Evolutionary conservation across 37 sponge, comb jelly and placozoan species (phyloP).

Genomic region (Corticium candelabrum): DNA sequence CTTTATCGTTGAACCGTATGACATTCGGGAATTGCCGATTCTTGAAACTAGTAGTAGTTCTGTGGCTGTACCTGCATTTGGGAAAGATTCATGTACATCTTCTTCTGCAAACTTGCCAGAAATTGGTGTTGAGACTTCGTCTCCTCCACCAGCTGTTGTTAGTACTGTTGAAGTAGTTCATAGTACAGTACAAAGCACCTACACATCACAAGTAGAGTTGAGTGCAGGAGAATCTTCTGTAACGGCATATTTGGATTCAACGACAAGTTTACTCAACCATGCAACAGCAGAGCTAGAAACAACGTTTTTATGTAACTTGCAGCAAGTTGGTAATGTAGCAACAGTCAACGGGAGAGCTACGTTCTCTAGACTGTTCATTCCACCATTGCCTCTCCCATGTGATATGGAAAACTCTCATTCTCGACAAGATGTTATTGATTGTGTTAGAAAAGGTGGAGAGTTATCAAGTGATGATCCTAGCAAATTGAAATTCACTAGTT

Average conservation of each 20-base stretch:
- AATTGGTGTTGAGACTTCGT: not conserved
- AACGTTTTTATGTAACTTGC: not conserved
- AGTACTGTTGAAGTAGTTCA: too few relatives aligned
- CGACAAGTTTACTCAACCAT: not conserved
- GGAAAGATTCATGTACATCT: too few relatives aligned
- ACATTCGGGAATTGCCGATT: constrained; percentile 16
- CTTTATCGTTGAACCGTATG: constrained; percentile 11
- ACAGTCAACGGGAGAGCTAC: constrained; percentile 18
- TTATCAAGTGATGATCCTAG: too few relatives aligned
- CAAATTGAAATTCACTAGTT: too few relatives aligned
- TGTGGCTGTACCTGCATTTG: too few relatives aligned
- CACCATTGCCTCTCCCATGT: constrained; percentile 31
- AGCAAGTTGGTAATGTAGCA: not conserved
- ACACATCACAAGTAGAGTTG: too few relatives aligned
- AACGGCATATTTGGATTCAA: not conserved
- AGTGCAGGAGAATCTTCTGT: not conserved
- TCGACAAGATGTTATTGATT: too few relatives aligned
- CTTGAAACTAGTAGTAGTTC: too few relatives aligned
- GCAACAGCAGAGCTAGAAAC: not conserved
- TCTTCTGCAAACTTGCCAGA: too few relatives aligned
- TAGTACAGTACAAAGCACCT: too few relatives aligned
- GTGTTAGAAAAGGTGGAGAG: too few relatives aligned
- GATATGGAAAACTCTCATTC: too few relatives aligned
- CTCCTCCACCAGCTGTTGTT: not conserved
- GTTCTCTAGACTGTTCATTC: constrained; percentile 37